Evolutionary conservation across 2,888 invertebrate species (phyloP).

Genomic region (Himalopsyche tibetana): DNA sequence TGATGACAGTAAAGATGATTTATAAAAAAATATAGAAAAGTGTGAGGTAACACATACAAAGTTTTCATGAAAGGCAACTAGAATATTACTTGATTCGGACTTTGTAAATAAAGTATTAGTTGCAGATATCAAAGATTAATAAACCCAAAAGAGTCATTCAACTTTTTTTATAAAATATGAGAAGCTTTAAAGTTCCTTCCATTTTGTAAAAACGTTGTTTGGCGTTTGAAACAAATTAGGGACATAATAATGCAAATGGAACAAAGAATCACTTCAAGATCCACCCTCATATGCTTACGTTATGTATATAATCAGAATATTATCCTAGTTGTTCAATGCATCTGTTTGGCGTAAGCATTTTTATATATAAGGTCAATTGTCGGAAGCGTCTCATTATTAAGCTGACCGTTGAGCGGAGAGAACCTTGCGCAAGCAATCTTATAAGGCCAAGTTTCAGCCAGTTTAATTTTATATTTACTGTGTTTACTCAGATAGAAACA

Average conservation of each 20-base stretch:
- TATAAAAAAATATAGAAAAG: too few relatives aligned
- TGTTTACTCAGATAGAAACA: constrained; percentile 9
- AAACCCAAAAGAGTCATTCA: too few relatives aligned
- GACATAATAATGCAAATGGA: neutral
- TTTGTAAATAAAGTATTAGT: too few relatives aligned
- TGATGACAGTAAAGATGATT: too few relatives aligned
- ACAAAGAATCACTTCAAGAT: constrained; percentile 2
- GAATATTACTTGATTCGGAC: too few relatives aligned
- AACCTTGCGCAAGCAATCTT: constrained; percentile 52
- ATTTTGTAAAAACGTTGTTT: neutral
- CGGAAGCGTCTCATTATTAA: constrained; percentile 52
- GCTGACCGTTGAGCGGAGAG: constrained; percentile 50
- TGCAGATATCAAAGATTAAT: too few relatives aligned
- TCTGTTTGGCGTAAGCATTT: constrained; percentile 37
- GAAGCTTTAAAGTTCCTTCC: too few relatives aligned
- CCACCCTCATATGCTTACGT: neutral
- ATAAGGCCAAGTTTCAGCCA: constrained; percentile 44
- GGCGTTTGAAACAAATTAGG: neutral
- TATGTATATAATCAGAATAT: neutral
- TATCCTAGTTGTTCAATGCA: neutral
- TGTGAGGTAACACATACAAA: too few relatives aligned
- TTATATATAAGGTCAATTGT: constrained; percentile 58
- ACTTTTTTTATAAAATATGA: too few relatives aligned
- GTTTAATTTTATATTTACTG: neutral
- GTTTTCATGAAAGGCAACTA: too few relatives aligned